These are phyloP conservation scores for Aselliscus stoliczkanus DNA, from an alignment of 2,797 vertebrate genomes.

Conservation along the genomic window DNA sequence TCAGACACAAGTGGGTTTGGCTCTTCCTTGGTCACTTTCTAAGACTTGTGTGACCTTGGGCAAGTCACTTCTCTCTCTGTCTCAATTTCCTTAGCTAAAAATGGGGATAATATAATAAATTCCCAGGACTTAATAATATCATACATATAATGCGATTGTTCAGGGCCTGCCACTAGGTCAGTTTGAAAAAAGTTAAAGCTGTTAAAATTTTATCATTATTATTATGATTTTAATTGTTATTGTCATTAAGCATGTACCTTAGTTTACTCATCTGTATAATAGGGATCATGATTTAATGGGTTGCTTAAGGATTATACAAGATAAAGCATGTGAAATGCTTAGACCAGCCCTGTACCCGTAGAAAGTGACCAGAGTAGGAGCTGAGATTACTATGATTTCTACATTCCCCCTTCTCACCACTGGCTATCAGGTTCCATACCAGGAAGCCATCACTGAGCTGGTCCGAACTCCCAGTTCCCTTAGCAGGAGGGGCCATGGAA, in stretches of 20 bases:
- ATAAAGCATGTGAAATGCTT: background rate
- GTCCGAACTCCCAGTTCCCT: background rate
- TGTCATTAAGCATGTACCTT: background rate
- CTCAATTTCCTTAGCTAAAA: conserved; percentile 34
- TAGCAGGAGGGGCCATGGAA: background rate
- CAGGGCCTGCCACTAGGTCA: background rate
- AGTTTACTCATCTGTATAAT: conserved; percentile 33
- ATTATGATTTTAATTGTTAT: conserved; percentile 36
- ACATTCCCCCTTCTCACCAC: no score
- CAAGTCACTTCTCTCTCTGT: conserved; percentile 13
- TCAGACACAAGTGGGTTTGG: background rate
- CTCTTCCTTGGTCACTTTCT: background rate
- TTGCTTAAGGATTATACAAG: background rate
- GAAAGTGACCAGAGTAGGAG: background rate
- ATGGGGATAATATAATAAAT: background rate
- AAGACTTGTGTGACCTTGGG: background rate
- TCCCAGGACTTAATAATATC: background rate
- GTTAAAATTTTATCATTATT: conserved; percentile 27
- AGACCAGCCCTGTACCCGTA: background rate
- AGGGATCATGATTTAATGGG: background rate
- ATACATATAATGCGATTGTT: background rate
- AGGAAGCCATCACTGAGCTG: background rate
- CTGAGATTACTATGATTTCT: background rate
- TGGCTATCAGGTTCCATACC: background rate
- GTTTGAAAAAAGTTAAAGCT: background rate